A percentile compares a stretch with the other conserved stretches of the same genome.
Conservation (phyloP, 2,797 vertebrate genomes). For the Poeciliopsis turneri region DNA sequence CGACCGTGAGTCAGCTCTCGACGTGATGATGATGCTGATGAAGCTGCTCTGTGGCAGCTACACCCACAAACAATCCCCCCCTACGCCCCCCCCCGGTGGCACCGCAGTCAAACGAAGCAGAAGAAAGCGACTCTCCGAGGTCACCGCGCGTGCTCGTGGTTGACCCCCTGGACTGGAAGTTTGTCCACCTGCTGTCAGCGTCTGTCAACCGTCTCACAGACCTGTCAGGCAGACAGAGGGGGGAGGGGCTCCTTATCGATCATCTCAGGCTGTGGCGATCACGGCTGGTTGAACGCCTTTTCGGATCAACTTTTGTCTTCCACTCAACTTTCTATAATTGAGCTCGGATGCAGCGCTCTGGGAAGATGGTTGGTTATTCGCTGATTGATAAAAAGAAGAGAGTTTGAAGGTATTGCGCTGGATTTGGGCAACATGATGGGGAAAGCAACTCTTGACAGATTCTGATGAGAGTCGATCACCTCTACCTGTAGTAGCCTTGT, state of each 20-base stretch:
- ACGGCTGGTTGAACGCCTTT: too few species aligned
- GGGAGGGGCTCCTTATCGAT: not conserved
- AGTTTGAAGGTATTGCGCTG: not conserved
- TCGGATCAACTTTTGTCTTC: not conserved
- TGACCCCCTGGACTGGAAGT: conserved; percentile 6
- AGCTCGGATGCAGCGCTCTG: not conserved
- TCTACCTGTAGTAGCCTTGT: not conserved
- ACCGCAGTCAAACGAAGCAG: not conserved
- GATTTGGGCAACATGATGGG: not conserved
- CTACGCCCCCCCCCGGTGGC: not conserved
- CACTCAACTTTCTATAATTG: not conserved
- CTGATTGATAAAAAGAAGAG: not conserved
- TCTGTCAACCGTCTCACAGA: conserved; percentile 16
- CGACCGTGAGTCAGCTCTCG: conserved; percentile 48
- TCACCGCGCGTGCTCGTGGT: not conserved
- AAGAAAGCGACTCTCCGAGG: not conserved
- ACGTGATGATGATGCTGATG: conserved; percentile 22
- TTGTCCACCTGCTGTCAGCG: conserved; percentile 7
- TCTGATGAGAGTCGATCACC: not conserved
- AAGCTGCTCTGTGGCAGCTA: conserved; percentile 17
- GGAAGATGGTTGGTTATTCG: not conserved
- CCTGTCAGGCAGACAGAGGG: not conserved
- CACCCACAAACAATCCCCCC: conserved; percentile 39
- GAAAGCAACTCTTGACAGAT: not conserved
- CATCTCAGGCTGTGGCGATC: not conserved